A percentile compares a stretch with the other conserved stretches of the same genome.
Evolutionary conservation across 1,140 invertebrate species (phyloP).

Genomic region (Lasaia peninsularis): DNA sequence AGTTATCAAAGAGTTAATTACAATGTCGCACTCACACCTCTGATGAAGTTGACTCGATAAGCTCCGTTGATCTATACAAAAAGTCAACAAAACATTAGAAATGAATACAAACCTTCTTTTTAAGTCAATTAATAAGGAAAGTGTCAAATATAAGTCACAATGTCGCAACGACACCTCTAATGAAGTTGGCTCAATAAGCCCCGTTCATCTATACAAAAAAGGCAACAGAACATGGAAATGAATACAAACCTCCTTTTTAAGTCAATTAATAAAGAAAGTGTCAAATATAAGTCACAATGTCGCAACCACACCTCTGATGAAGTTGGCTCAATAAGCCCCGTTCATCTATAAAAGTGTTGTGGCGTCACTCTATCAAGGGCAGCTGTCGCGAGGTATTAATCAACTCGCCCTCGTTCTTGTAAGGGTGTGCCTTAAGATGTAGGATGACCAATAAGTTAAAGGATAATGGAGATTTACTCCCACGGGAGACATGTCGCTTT

Average conservation of each 20-base stretch:
- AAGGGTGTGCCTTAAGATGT: conserved; percentile 16
- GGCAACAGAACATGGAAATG: background rate
- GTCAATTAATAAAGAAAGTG: conserved; percentile 10
- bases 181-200: background rate
- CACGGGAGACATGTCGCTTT: too few relatives aligned
- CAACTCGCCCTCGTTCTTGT: conserved; percentile 21
- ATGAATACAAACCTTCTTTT: too few relatives aligned
- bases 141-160: background rate
- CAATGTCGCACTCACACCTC: conserved; percentile 13
- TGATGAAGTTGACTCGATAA: background rate
- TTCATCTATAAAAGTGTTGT: conserved; percentile 8
- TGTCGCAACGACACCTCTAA: conserved; percentile 13
- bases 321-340: background rate
- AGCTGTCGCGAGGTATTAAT: conserved; percentile 27
- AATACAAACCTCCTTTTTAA: too few relatives aligned
- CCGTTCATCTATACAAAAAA: conserved; percentile 2
- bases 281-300: conserved; percentile 4
- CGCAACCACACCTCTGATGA: conserved; percentile 11
- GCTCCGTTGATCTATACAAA: background rate
- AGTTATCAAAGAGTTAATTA: too few relatives aligned
- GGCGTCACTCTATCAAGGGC: conserved; percentile 16
- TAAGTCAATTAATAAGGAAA: conserved; percentile 11
- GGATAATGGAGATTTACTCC: too few relatives aligned
- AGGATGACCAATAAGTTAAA: conserved; percentile 10
- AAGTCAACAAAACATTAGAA: background rate